These are phyloP conservation scores for Morone chrysops DNA, from an alignment of 2,113 vertebrate genomes.

Conservation along the genomic window DNA sequence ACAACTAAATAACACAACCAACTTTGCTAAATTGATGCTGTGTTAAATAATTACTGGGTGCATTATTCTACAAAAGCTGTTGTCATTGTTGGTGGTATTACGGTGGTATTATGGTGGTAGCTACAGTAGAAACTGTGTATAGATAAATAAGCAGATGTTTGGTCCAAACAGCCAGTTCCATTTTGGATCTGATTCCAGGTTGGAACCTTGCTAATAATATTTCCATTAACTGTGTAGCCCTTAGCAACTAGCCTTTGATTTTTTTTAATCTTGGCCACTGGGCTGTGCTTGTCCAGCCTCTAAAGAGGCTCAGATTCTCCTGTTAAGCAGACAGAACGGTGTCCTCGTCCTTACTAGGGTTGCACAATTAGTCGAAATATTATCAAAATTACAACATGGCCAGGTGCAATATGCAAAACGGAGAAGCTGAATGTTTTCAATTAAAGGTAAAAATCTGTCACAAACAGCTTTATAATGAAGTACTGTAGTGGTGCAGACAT, in stretches of 20 bases:
- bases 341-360: too few species aligned
- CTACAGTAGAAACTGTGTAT: not conserved
- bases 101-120: not conserved
- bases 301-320: not conserved
- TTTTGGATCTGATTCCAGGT: not conserved
- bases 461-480: too few species aligned
- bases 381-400: too few species aligned
- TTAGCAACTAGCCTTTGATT: too few species aligned
- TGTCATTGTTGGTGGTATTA: not conserved
- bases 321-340: not conserved
- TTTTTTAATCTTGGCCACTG: not conserved
- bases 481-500: too few species aligned
- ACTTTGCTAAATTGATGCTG: not conserved
- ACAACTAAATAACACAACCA: not conserved
- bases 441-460: too few species aligned
- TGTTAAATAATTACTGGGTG: slow-evolving; percentile 9
- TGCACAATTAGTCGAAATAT: too few species aligned
- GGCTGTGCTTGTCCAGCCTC: not conserved
- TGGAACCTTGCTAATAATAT: too few species aligned
- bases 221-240: too few species aligned
- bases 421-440: too few species aligned
- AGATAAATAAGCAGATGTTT: not conserved
- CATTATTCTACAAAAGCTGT: not conserved
- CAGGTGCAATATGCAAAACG: too few species aligned
- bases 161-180: not conserved